Evolutionary conservation across 2,113 vertebrate species (phyloP), one percentile per base, ranked within the genome.

Genomic region (Pseudorhombus dupliciocellatus): DNA sequence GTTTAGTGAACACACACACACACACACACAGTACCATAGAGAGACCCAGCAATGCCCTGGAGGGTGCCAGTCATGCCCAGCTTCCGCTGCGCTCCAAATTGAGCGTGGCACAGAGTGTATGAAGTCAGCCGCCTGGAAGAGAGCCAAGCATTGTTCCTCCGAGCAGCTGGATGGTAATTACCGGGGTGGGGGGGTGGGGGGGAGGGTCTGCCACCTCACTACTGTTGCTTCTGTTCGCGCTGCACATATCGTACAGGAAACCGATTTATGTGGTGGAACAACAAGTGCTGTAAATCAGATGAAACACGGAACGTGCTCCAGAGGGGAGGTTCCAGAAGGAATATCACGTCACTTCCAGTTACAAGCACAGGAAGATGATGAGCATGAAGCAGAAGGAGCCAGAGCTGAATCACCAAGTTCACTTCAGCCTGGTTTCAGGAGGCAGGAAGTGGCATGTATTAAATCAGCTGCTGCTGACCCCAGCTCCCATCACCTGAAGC

Each of bases 141-240:
- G 79, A 77, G 89, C 89, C 91, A 90, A 69, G 77, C 84, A 88
- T 92, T 91, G 91, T 92, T 90, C 87, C 83, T 73, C 58, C 37
- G 37, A 88, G 89, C 89, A 91, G 89, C 87, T 91, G 91, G 89
- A 89, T 85, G 79, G 83, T 88, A 85, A 90, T 88, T 90, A 86
- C 85, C 66, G 51, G 62, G 66, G 70, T 84, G 73, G 68, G 31
- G 64, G 67, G 28, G n/a, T 10, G 28, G 55, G 55, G 30, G 26
- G 57, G n/a, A 10, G 22, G 46, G 59, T 78, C 73, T 66, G 53
- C 71, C 76, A 77, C 53, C 75, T 65, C 65, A 42, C 69, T 30
- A 73, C 66, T 73, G 77, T 81, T 76, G 80, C 73, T 80, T 44
- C 69, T 77, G 58, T 55, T 65, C 30, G 42, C 40, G 51, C 31